Base-by-base conservation (phyloP, 30 jellyfish, hydroid and myxozoan genomes). In the Sanderia malayensis region DNA sequence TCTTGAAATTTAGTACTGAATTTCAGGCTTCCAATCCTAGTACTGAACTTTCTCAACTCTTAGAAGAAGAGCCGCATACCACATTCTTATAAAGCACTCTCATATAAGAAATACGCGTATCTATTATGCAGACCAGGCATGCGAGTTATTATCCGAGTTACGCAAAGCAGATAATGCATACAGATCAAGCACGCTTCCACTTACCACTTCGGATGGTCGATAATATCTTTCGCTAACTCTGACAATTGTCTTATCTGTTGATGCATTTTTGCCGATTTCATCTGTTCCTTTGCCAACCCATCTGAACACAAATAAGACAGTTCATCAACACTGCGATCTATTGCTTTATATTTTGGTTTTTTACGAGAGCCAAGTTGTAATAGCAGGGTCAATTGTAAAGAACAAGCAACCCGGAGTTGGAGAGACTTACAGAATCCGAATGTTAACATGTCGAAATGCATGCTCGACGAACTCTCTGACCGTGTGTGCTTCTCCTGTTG, bases 191-290 rank as follows among this genome's bases (percentile, higher is more conserved):
- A 45, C 28, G 20, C n/a, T n/a, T n/a, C n/a, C n/a, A 66, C 98
- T 67, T 65, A 90, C 98, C 80, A 92, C 98, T 85, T 92, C 98
- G 1, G 98, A 82, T 17, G 98, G 98, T 10, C 98, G 84, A 78
- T 92, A 79, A 79, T 84, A 92, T 52, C 87, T 77, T n/a, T 90
- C 79, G 66, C 96, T 84, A 68, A 92, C 94, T 45, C 94, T 72
- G 20, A 92, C 98, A 0, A 95, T 81, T 3, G 60, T 59, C 34
- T 52, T 74, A 32, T 82, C 80, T 0, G 95, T 58, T 0, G 34
- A 8, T 45, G 58, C 61, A 55, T 92, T 95, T 61, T 62, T 78
- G 18, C 98, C 98, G 19, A 84, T 66, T 55, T 92, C 98, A n/a
- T 55, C 44, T 23, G 46, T 83, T 2, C 96, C 95, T 61, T 72